phyloP scores from a whole-genome alignment of 2,113 vertebrate species.

The Archilochus colubris region DNA sequence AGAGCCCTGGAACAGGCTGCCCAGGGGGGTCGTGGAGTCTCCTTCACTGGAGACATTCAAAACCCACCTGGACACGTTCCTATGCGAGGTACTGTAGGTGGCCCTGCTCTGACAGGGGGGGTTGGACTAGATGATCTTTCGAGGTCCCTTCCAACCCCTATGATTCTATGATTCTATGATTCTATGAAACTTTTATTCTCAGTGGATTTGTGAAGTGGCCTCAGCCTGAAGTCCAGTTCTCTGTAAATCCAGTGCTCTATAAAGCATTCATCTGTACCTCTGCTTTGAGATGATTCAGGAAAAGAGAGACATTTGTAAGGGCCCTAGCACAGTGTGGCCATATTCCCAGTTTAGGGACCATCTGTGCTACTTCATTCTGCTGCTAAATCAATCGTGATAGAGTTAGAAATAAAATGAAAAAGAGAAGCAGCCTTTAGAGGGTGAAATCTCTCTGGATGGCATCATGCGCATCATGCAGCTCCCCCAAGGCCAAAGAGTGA shows the following conservation, averaged over 20 bases:
- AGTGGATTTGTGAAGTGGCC: background rate
- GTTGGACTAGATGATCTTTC: too few relatives aligned
- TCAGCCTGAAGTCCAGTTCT: background rate
- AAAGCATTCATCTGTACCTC: background rate
- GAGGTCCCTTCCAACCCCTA: too few relatives aligned
- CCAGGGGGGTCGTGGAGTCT: too few relatives aligned
- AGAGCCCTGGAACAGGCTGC: too few relatives aligned
- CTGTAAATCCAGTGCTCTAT: background rate
- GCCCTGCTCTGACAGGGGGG: too few relatives aligned
- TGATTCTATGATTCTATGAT: too few relatives aligned
- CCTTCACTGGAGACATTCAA: too few relatives aligned
- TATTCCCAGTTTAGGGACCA: background rate
- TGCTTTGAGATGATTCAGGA: background rate
- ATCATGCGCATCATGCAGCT: accelerated
- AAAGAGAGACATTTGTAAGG: background rate
- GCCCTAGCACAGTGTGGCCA: accelerated
- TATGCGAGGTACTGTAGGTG: too few relatives aligned
- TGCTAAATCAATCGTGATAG: background rate
- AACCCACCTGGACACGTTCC: too few relatives aligned
- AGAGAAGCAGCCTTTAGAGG: background rate
- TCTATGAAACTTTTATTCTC: background rate
- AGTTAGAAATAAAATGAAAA: background rate
- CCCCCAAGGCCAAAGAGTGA: background rate
- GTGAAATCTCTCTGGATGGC: background rate
- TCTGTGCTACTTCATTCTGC: background rate